Conservation (phyloP, 2,113 vertebrate genomes). For the Brachirus orientalis region DNA sequence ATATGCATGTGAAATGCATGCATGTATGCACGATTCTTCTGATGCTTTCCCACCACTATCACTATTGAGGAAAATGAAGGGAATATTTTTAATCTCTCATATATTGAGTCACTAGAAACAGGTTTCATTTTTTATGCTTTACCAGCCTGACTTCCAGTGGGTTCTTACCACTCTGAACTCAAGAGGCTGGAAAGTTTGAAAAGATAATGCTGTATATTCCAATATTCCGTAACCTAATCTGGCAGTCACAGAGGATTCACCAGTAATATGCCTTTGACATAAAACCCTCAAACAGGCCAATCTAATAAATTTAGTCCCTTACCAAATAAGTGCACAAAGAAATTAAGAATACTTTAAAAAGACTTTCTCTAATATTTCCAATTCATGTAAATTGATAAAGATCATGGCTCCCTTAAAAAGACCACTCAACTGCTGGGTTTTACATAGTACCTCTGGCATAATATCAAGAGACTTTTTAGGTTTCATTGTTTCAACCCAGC, state of each 20-base stretch:
- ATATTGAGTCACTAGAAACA: not conserved
- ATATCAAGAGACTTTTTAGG: constrained; percentile 27
- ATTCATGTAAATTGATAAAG: constrained; percentile 30
- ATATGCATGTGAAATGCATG: too few relatives aligned
- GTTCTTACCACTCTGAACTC: constrained; percentile 19
- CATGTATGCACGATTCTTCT: not conserved
- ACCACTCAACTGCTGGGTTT: constrained; percentile 14
- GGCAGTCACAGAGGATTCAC: constrained; percentile 28
- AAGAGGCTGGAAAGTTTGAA: constrained; percentile 46
- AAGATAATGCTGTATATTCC: constrained; percentile 43
- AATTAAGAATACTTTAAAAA: constrained; percentile 8
- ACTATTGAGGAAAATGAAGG: not conserved
- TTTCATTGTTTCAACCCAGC: constrained; percentile 34
- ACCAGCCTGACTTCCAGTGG: constrained; percentile 10
- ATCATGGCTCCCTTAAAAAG: constrained; percentile 17
- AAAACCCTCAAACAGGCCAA: constrained; percentile 45
- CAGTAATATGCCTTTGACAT: constrained; percentile 40
- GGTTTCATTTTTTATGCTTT: not conserved
- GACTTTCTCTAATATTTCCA: constrained; percentile 28
- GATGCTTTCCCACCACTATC: not conserved
- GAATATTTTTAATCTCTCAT: not conserved
- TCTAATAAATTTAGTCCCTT: constrained; percentile 48
- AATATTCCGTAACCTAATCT: constrained; percentile 52
- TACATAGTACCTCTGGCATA: constrained; percentile 2
- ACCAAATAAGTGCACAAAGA: constrained; percentile 40